Evolutionary conservation across 2,888 invertebrate species (phyloP).

Genomic region (Platynereis dumerilii): DNA sequence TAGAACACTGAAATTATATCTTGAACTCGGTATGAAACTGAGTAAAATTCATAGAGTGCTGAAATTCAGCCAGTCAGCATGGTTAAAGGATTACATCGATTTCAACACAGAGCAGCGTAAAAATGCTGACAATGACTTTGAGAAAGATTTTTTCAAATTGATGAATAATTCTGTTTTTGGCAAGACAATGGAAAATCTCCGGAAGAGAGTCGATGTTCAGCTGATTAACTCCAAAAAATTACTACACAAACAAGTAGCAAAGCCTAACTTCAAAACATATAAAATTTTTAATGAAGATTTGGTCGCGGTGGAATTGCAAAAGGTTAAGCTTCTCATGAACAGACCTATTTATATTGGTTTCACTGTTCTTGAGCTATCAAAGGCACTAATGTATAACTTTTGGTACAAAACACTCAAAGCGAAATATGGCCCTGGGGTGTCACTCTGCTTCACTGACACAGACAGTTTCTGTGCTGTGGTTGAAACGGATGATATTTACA

Average conservation of each 20-base stretch:
- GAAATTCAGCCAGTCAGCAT: no score
- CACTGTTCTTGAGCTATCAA: conserved; percentile 57
- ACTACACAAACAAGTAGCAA: conserved; percentile 7
- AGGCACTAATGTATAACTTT: neutral
- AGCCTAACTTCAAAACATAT: conserved; percentile 29
- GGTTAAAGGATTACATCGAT: conserved; percentile 43
- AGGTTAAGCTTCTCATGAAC: neutral
- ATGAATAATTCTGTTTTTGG: conserved; percentile 54
- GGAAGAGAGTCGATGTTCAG: conserved; percentile 56
- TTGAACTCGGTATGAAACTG: conserved; percentile 24
- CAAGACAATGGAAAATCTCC: conserved; percentile 63
- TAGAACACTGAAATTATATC: neutral
- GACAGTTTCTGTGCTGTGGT: conserved; percentile 41
- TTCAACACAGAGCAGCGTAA: conserved; percentile 44
- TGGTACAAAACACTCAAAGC: conserved; percentile 50
- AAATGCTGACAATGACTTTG: conserved; percentile 50
- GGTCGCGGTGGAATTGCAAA: conserved; percentile 50
- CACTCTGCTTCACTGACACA: conserved; percentile 35
- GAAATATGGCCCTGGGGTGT: conserved; percentile 38
- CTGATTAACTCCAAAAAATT: conserved; percentile 27
- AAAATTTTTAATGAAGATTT: conserved; percentile 55
- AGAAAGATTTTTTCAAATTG: conserved; percentile 51
- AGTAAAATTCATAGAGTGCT: no score
- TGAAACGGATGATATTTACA: conserved; percentile 41
- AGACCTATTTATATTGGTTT: conserved; percentile 62